A percentile compares a stretch with the other conserved stretches of the same genome.
Conservation (phyloP, 2,797 vertebrate genomes). For the Periparus ater region DNA sequence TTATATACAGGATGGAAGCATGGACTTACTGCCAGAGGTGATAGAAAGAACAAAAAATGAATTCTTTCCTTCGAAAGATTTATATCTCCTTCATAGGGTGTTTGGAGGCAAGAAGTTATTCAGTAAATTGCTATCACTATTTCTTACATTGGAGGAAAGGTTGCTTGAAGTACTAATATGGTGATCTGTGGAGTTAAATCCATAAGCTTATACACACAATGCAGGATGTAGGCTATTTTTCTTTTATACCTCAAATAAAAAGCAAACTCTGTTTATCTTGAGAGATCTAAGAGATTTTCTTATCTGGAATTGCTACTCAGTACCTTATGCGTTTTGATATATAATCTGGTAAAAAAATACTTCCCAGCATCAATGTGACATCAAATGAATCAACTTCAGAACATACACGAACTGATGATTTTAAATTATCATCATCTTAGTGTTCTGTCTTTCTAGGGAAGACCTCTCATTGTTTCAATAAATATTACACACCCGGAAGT, state of each 20-base stretch:
- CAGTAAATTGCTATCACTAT: neutral
- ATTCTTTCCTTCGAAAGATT: neutral
- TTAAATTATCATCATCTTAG: neutral
- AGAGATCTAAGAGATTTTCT: conserved; percentile 15
- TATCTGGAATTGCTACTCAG: neutral
- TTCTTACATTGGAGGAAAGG: neutral
- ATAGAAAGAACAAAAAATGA: neutral
- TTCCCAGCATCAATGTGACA: neutral
- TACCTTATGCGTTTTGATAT: neutral
- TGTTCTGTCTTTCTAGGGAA: neutral
- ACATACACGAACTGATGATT: neutral
- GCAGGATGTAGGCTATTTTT: neutral
- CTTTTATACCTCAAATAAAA: neutral
- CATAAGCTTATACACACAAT: neutral
- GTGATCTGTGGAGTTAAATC: neutral
- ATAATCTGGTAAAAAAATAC: neutral
- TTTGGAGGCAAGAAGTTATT: neutral
- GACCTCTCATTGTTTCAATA: neutral
- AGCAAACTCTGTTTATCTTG: neutral
- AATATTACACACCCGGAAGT: neutral
- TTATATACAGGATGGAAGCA: neutral
- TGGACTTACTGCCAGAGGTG: neutral
- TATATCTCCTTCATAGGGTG: neutral
- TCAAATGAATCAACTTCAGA: neutral
- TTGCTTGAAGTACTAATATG: neutral